These are phyloP conservation scores for Drosophila insularis DNA, from an alignment of 1,140 invertebrate genomes.

Conservation along the genomic window DNA sequence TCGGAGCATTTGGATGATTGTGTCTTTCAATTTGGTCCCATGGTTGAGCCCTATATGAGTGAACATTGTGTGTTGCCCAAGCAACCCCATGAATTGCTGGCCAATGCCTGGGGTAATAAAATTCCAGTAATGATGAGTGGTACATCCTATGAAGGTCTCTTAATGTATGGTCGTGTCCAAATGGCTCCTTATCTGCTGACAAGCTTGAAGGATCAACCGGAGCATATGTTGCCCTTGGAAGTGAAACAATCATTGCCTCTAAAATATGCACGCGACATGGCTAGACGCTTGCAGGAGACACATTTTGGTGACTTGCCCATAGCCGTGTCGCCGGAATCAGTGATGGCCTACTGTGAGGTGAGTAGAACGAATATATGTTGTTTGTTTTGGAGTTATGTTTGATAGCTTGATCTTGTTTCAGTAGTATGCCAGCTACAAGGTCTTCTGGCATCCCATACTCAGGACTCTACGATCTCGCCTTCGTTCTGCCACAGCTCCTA, in stretches of 20 bases:
- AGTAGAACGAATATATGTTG: background rate
- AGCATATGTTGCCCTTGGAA: conserved; percentile 58
- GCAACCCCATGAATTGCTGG: conserved; percentile 51
- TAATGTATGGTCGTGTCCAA: conserved; percentile 62
- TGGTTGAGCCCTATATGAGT: conserved; percentile 67
- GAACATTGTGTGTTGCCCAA: conserved; percentile 55
- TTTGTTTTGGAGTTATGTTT: background rate
- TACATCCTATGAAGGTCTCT: conserved; percentile 73
- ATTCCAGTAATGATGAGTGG: conserved; percentile 83
- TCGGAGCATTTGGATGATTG: conserved; percentile 63
- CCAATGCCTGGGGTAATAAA: conserved; percentile 73
- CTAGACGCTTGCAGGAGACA: conserved; percentile 40
- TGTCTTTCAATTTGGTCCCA: conserved; percentile 71
- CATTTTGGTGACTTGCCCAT: conserved; percentile 57
- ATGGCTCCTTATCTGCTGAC: conserved; percentile 59
- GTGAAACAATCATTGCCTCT: conserved; percentile 54
- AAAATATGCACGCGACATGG: conserved; percentile 38
- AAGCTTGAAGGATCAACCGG: conserved; percentile 50
- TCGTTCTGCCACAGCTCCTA: conserved; percentile 47
- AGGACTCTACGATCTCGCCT: conserved; percentile 57
- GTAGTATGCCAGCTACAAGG: conserved; percentile 78
- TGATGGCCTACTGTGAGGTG: conserved; percentile 68
- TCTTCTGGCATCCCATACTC: conserved; percentile 82
- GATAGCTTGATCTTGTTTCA: background rate
- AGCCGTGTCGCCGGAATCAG: conserved; percentile 32